Evolutionary conservation across 2,888 invertebrate species (phyloP), one percentile per base, ranked within the genome.

Genomic region (Drosophila emarginata): DNA sequence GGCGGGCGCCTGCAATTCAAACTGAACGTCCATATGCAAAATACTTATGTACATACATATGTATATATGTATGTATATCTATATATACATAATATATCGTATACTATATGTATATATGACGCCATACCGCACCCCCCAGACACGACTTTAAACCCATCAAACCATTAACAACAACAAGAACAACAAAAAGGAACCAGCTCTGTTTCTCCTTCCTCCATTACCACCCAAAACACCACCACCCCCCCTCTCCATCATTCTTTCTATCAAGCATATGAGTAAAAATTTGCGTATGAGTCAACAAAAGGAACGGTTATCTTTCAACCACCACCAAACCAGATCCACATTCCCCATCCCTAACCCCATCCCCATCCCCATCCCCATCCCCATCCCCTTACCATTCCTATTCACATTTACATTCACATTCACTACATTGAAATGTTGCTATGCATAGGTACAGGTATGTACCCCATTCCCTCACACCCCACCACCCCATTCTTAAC

Each of bases 251-350:
- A 37, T 9, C 51, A 5, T 26, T 36, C 15, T 4, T 2, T 2
- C 12, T 15, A 51, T 28, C 61, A 45, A 61, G 61, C 85, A 77
- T 85, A 72, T 80, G 85, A 82, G 82, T 80, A 80, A 74, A 82
- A 82, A 85, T 82, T 85, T 82, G 83, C 86, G 78, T 85, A 82
- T 85, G 85, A 85, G 81, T 82, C 81, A 82, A 81, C 78, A 67
- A 65, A 62, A 74, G 63, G 69, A 78, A 74, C 82, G 83, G 67
- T 78, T 80, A 76, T 78, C 79, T 81, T 83, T 77, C 74, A 83
- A 81, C 81, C 68, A 76, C 67, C 68, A 63, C 64, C 71, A 65
- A 66, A 72, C 61, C 78, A 52, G 50, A 66, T 45, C 45, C 45
- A 45, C 59, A 61, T 66, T 36, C 61, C 36, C 51, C 51, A 21